Evolutionary conservation across 2,113 vertebrate species (phyloP).

Genomic region (Phoxinus phoxinus): DNA sequence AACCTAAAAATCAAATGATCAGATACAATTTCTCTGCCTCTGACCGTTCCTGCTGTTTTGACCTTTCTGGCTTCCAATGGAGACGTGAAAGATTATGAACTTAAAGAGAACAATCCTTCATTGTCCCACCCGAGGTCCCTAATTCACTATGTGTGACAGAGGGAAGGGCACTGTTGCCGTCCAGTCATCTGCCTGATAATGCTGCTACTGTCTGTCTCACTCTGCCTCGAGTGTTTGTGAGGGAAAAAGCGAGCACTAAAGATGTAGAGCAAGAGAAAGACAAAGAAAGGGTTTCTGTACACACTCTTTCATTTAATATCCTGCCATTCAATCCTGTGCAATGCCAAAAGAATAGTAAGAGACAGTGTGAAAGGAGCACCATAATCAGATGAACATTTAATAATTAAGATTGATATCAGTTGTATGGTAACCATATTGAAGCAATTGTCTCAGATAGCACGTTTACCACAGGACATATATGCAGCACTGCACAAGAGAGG

Average conservation of each 20-base stretch:
- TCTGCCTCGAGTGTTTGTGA: conserved; percentile 50
- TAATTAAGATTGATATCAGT: conserved; percentile 13
- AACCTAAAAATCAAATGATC: not conserved
- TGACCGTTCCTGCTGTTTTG: conserved; percentile 17
- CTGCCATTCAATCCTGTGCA: not conserved
- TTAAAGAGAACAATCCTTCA: conserved; percentile 65
- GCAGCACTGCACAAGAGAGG: conserved; percentile 26
- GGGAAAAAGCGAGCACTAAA: conserved; percentile 3
- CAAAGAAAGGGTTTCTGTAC: not conserved
- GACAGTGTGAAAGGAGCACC: not conserved
- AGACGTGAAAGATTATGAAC: conserved; percentile 56
- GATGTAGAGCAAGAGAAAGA: conserved; percentile 41
- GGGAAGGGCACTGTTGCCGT: conserved; percentile 48
- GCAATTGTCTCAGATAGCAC: not conserved
- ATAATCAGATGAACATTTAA: conserved; percentile 4
- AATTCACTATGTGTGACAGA: conserved; percentile 70
- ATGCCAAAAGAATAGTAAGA: not conserved
- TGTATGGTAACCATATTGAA: conserved; percentile 1
- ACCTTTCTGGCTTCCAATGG: conserved; percentile 27
- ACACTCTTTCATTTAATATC: not conserved
- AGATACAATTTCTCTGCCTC: conserved; percentile 28
- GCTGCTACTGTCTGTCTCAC: conserved; percentile 58
- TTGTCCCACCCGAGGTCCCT: conserved; percentile 72
- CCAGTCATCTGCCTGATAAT: conserved; percentile 55
- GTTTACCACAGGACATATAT: conserved; percentile 3